These are phyloP conservation scores for Mesocentrotus franciscanus DNA, from an alignment of 53 echinoderm and acorn worm species.

Conservation along the genomic window DNA sequence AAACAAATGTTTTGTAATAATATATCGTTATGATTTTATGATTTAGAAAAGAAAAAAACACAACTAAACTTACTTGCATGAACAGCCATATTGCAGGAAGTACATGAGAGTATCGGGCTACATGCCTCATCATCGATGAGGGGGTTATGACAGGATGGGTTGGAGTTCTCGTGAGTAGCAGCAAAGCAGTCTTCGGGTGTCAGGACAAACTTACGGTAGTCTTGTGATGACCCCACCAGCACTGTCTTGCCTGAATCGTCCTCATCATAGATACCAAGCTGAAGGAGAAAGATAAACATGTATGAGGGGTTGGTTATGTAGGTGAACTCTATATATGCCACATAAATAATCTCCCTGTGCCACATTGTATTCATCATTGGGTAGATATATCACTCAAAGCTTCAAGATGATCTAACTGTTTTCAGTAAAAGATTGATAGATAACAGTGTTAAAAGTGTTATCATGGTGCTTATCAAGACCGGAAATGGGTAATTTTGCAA, in stretches of 20 bases:
- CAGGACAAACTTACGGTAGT: conserved; percentile 78
- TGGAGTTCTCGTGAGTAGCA: conserved; percentile 74
- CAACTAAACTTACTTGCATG: conserved; percentile 91
- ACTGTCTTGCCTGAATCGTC: conserved; percentile 52
- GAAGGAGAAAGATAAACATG: neutral
- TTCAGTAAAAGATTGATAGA: neutral
- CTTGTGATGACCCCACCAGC: conserved; percentile 66
- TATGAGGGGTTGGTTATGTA: too few relatives aligned
- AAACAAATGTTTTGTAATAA: too few relatives aligned
- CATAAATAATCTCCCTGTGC: too few relatives aligned
- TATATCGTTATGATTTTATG: too few relatives aligned
- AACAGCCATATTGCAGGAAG: conserved; percentile 92
- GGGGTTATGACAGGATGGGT: conserved; percentile 71
- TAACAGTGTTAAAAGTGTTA: neutral
- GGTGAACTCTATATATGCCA: neutral
- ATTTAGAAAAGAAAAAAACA: neutral
- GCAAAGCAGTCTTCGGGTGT: conserved; percentile 95
- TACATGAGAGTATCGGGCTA: conserved; percentile 85
- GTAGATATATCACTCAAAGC: neutral
- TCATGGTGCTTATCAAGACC: too few relatives aligned
- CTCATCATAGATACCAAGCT: conserved; percentile 63
- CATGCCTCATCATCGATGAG: conserved; percentile 75
- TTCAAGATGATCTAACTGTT: neutral
- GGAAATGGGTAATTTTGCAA: too few relatives aligned
- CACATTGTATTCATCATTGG: too few relatives aligned